phyloP scores from a whole-genome alignment of 2,888 invertebrate species.

The Drosophila prostipennis region DNA sequence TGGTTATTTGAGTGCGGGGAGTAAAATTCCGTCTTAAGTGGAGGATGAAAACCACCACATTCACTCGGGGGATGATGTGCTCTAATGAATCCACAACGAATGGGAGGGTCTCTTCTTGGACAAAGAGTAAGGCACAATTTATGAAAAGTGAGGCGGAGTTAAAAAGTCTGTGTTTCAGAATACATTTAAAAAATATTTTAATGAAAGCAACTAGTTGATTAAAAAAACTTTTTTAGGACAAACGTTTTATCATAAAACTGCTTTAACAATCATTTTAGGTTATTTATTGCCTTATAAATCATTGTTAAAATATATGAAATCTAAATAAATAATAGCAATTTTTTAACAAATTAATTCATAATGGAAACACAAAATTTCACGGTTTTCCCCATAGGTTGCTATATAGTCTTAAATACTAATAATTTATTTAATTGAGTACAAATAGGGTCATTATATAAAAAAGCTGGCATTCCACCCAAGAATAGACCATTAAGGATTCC shows the following conservation, averaged over 20 bases:
- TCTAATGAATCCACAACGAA: neutral
- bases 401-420: no score
- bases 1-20: conserved; percentile 15
- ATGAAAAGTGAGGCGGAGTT: neutral
- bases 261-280: no score
- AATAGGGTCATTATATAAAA: neutral
- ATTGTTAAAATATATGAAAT: no score
- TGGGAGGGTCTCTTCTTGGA: neutral
- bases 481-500: neutral
- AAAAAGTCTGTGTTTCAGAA: neutral
- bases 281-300: no score
- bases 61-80: conserved; percentile 17
- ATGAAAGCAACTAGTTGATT: neutral
- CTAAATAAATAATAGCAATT: no score
- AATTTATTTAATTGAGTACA: no score
- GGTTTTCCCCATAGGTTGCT: no score
- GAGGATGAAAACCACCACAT: conserved; percentile 11
- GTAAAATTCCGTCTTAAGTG: conserved; percentile 7
- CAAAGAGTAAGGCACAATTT: neutral
- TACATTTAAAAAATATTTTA: neutral
- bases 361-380: no score
- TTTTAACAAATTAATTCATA: no score
- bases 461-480: conserved; percentile 7
- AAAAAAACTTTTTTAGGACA: neutral
- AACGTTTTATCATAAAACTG: no score